Evolutionary conservation across 2,888 invertebrate genomes (phyloP).

Genomic region (Tipula helvola): DNA sequence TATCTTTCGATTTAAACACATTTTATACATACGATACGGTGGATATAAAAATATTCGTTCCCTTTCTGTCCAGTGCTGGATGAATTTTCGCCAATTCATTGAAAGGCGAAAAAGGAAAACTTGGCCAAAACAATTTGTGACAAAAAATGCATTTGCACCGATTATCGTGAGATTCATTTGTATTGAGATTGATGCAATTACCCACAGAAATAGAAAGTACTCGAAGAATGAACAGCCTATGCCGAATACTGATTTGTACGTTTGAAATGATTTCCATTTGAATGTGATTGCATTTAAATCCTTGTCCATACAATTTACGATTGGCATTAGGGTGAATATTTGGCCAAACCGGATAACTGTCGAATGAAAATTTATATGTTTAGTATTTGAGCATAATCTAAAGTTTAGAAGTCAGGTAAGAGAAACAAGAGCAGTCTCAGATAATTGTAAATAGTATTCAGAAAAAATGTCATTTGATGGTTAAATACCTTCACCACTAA

Average conservation of each 20-base stretch:
- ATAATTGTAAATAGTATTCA: too few species aligned
- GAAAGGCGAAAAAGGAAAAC: neutral
- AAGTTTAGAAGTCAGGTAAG: too few species aligned
- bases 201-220: neutral
- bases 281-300: neutral
- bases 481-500: too few species aligned
- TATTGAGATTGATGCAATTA: neutral
- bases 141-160: neutral
- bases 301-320: neutral
- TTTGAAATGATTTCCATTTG: neutral
- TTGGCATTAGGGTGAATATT: neutral
- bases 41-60: neutral
- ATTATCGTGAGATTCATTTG: neutral
- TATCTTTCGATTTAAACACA: neutral
- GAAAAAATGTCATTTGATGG: too few species aligned
- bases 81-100: neutral
- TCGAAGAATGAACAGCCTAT: neutral
- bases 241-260: neutral
- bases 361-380: neutral
- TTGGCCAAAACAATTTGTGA: neutral
- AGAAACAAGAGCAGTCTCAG: too few species aligned
- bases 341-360: neutral
- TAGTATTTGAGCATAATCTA: too few species aligned
- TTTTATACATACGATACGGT: neutral
- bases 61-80: neutral